Percentiles rank a stretch among this genome's conserved stretches.
These are phyloP conservation scores for Andrena camellia DNA, from an alignment of 2,888 invertebrate species.

Conservation along the genomic window DNA sequence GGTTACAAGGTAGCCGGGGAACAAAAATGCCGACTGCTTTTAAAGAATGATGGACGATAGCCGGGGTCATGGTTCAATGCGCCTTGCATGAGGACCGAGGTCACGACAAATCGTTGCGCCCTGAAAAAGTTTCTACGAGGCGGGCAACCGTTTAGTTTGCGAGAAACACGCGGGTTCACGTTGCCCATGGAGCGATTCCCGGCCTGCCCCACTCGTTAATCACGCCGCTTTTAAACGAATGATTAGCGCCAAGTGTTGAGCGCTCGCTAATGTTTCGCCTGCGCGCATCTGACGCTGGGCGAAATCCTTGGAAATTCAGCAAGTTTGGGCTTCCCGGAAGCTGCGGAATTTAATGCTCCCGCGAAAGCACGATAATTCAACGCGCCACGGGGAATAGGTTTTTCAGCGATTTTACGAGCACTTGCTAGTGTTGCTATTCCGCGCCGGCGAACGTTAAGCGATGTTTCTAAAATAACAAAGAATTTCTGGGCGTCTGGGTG, in stretches of 20 bases:
- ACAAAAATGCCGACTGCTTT: background rate
- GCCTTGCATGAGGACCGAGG: slow-evolving; percentile 19
- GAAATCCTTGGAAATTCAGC: slow-evolving; percentile 1
- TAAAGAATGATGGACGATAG: slow-evolving; percentile 7
- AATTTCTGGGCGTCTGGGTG: background rate
- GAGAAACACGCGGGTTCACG: background rate
- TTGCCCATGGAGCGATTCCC: background rate
- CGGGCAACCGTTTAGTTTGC: slow-evolving; percentile 16
- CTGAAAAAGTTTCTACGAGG: slow-evolving; percentile 34
- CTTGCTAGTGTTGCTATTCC: slow-evolving; percentile 1
- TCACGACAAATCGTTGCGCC: slow-evolving; percentile 63
- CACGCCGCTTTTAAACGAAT: slow-evolving; percentile 7
- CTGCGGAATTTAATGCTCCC: background rate
- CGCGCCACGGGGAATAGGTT: background rate
- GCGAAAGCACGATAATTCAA: background rate
- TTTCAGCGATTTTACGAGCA: slow-evolving; percentile 1
- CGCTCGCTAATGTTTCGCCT: background rate
- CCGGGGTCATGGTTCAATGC: background rate
- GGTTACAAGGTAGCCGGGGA: background rate
- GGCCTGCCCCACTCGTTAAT: slow-evolving; percentile 17
- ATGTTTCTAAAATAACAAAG: background rate
- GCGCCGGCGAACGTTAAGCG: background rate
- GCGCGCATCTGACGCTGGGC: background rate
- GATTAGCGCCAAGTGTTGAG: background rate
- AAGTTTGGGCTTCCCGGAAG: slow-evolving; percentile 12